Evolutionary conservation across 2,113 vertebrate species (phyloP).

Genomic region (Bos indicus): DNA sequence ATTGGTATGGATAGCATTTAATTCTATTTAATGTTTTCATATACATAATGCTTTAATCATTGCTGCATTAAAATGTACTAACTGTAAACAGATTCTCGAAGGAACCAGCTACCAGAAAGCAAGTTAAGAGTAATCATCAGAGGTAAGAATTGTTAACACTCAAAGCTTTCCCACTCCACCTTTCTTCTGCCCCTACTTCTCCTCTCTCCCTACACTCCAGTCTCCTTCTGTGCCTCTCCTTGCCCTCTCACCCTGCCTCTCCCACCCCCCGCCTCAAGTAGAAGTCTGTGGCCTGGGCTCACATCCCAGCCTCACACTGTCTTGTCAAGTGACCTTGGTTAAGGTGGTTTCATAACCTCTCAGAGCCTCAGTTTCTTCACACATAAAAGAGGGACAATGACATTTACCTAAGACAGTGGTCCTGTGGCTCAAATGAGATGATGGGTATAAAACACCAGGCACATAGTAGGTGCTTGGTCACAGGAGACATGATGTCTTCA

Average conservation of each 20-base stretch:
- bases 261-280: neutral
- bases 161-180: neutral
- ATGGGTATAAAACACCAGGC: accelerated
- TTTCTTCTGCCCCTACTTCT: neutral
- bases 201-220: too few species aligned
- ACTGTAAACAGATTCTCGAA: neutral
- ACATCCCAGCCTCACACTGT: neutral
- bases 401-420: neutral
- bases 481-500: neutral
- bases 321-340: neutral
- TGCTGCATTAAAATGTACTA: neutral
- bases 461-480: neutral
- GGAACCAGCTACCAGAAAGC: neutral
- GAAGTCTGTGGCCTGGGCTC: neutral
- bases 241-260: neutral
- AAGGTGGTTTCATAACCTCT: neutral
- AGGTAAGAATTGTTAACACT: neutral
- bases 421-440: neutral
- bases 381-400: neutral
- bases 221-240: neutral
- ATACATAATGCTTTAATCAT: neutral
- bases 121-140: neutral
- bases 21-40: neutral
- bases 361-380: neutral
- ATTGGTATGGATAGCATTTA: neutral